Conservation (phyloP, 1,140 invertebrate genomes). For the Odontomachus brunneus region DNA sequence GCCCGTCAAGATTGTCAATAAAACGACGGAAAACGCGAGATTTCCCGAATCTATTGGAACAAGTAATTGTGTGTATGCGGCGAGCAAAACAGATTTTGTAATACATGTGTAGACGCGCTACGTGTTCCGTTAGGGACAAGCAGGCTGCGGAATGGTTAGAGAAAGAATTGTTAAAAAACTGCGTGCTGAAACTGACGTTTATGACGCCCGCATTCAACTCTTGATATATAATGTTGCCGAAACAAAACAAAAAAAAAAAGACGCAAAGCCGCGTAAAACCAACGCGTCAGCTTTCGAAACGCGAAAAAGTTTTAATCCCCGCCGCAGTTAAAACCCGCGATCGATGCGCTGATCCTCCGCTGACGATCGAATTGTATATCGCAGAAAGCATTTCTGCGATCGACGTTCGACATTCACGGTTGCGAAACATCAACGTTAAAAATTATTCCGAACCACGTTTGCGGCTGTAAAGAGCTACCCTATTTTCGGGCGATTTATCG, state of each 20-base stretch:
- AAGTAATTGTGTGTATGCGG: too few relatives aligned
- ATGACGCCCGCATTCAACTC: slow-evolving; percentile 51
- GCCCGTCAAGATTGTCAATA: too few relatives aligned
- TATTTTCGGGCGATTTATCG: too few relatives aligned
- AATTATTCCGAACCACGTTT: slow-evolving; percentile 15
- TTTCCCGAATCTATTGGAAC: too few relatives aligned
- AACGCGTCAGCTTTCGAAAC: slow-evolving; percentile 52
- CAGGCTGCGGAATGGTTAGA: not conserved
- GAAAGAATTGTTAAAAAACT: slow-evolving; percentile 42
- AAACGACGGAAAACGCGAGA: too few relatives aligned
- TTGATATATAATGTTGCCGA: slow-evolving; percentile 53
- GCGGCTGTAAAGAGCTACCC: too few relatives aligned
- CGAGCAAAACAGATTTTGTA: slow-evolving; percentile 6
- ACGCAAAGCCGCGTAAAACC: slow-evolving; percentile 50
- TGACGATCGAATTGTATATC: slow-evolving; percentile 50
- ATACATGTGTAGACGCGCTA: not conserved
- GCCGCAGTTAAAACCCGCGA: slow-evolving; percentile 49
- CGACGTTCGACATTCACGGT: slow-evolving; percentile 17
- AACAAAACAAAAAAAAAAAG: slow-evolving; percentile 6
- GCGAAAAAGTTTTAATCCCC: slow-evolving; percentile 54
- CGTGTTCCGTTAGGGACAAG: too few relatives aligned
- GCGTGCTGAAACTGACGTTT: slow-evolving; percentile 51
- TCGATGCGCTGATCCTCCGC: slow-evolving; percentile 45
- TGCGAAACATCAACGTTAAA: slow-evolving; percentile 28
- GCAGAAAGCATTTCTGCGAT: slow-evolving; percentile 45